Evolutionary conservation across 2,113 vertebrate genomes (phyloP).

Genomic region (Pardalotus punctatus): DNA sequence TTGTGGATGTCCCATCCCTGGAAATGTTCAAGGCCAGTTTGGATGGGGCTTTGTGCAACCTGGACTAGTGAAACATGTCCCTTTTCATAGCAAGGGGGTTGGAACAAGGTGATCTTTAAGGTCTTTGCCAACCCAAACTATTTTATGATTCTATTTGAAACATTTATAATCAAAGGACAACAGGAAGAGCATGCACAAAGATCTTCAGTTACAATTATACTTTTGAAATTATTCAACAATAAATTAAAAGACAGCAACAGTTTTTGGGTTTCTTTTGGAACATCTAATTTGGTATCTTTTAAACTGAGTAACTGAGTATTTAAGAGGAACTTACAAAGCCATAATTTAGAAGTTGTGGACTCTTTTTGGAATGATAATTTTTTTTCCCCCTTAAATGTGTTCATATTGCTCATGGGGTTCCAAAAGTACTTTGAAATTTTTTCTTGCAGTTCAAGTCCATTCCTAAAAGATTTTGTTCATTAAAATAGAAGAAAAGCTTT

Average conservation of each 20-base stretch:
- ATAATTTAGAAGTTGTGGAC: neutral
- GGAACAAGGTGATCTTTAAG: neutral
- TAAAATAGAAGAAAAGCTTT: neutral
- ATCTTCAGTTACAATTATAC: neutral
- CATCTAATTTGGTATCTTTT: neutral
- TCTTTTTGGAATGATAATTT: neutral
- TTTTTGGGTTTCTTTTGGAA: neutral
- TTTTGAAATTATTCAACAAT: neutral
- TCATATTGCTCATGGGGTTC: rapidly evolving
- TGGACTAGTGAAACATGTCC: neutral
- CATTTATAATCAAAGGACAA: neutral
- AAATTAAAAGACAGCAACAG: neutral
- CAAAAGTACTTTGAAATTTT: neutral
- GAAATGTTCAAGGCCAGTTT: neutral
- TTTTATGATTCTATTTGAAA: neutral
- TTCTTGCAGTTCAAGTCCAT: neutral
- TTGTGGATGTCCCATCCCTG: neutral
- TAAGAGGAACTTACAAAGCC: neutral
- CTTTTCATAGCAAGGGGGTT: neutral
- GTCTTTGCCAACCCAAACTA: neutral
- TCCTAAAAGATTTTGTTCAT: neutral
- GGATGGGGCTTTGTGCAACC: neutral
- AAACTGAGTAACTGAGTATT: neutral
- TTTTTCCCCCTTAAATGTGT: neutral
- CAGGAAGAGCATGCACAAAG: neutral